phyloP scores from a whole-genome alignment of 2,113 vertebrate genomes.

The Myocastor coypus region DNA sequence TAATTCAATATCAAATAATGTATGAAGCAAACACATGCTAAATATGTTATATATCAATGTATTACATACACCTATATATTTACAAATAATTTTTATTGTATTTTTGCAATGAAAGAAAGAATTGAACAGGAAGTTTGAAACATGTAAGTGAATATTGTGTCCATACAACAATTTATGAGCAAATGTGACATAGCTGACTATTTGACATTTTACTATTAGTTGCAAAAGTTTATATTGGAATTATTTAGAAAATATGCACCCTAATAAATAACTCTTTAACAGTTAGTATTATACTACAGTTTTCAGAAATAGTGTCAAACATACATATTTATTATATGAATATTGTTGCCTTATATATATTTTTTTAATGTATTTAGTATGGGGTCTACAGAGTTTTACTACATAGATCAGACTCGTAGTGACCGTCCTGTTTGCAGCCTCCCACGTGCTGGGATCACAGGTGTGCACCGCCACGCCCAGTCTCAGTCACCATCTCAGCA shows the following conservation, averaged over 20 bases:
- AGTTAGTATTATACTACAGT: neutral
- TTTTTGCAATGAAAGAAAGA: neutral
- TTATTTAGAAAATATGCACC: conserved; percentile 30
- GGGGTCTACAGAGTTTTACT: too few species aligned
- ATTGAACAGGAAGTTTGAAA: neutral
- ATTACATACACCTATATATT: neutral
- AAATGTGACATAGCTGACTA: neutral
- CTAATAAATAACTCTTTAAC: conserved; percentile 8
- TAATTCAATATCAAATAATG: conserved; percentile 21
- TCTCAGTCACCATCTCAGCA: too few species aligned
- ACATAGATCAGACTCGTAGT: too few species aligned
- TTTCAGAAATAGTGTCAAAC: conserved; percentile 2
- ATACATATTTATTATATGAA: neutral
- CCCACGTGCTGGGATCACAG: too few species aligned
- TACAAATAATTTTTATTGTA: neutral
- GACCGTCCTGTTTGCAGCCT: too few species aligned
- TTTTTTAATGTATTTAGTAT: too few species aligned
- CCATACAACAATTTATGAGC: neutral
- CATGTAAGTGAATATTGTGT: neutral
- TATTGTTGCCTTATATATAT: neutral
- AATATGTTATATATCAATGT: neutral
- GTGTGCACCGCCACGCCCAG: too few species aligned
- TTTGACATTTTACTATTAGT: conserved; percentile 1
- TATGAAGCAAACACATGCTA: neutral
- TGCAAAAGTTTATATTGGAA: neutral